Percentiles rank a stretch among this genome's conserved stretches.
Conservation (phyloP, 2,113 vertebrate genomes). For the Dipodomys merriami region DNA sequence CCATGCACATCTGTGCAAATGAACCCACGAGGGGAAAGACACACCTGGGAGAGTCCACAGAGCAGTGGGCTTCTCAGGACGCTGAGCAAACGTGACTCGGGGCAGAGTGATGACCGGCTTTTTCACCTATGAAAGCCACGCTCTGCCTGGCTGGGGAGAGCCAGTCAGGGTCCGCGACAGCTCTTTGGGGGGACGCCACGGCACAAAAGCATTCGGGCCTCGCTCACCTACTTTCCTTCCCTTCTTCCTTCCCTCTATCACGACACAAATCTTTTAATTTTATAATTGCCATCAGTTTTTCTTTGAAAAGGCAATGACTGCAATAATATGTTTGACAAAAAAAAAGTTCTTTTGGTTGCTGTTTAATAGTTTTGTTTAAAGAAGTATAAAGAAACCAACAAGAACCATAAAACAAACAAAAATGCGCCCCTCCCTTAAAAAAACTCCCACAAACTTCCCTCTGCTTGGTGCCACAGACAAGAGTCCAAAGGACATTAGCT, state of each 20-base stretch:
- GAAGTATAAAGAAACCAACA: conserved; percentile 73
- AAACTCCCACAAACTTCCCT: conserved; percentile 24
- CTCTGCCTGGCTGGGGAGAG: neutral
- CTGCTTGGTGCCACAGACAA: conserved; percentile 86
- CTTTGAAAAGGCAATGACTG: conserved; percentile 65
- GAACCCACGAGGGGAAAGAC: neutral
- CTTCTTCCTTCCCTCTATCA: conserved; percentile 4
- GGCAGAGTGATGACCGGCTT: conserved; percentile 22
- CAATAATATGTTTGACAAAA: conserved; percentile 78
- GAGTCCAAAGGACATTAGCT: conserved; percentile 91
- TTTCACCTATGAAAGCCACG: neutral
- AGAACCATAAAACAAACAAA: conserved; percentile 68
- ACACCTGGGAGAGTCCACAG: neutral
- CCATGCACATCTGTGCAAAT: no score
- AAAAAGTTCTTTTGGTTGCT: conserved; percentile 84
- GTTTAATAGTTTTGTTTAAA: conserved; percentile 84
- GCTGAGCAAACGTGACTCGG: neutral
- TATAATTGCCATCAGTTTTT: conserved; percentile 61
- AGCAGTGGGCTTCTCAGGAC: neutral
- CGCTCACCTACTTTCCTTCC: conserved; percentile 58
- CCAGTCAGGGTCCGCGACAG: neutral
- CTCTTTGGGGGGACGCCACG: conserved; percentile 69
- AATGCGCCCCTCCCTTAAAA: conserved; percentile 44
- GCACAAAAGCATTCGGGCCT: conserved; percentile 77
- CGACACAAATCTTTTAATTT: conserved; percentile 39